phyloP scores from a whole-genome alignment of 2,797 vertebrate genomes.

The Hydrophis major region DNA sequence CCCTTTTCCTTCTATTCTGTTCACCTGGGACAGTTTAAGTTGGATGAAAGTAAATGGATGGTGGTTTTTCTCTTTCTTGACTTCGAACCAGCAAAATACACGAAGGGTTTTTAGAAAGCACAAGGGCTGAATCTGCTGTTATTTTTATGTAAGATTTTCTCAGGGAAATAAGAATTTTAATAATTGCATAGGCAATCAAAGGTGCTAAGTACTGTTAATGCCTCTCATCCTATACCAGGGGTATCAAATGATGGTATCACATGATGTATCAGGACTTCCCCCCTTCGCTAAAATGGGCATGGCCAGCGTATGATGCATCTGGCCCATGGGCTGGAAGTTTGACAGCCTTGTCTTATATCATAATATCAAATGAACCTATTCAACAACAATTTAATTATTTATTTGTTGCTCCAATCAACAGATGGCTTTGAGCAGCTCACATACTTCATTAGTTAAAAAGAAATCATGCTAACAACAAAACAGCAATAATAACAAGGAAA shows the following conservation, averaged over 20 bases:
- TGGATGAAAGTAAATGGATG: constrained; percentile 25
- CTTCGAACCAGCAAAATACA: constrained; percentile 15
- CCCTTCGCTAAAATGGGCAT: too few species aligned
- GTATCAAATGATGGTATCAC: too few species aligned
- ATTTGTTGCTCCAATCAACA: not conserved
- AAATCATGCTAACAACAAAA: not conserved
- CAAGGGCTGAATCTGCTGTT: constrained; percentile 8
- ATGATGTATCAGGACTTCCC: too few species aligned
- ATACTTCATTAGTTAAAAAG: not conserved
- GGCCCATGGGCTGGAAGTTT: too few species aligned
- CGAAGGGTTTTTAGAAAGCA: constrained; percentile 20
- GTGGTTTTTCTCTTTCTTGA: constrained; percentile 17
- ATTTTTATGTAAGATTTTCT: constrained; percentile 20
- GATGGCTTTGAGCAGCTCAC: not conserved
- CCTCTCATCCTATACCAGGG: not conserved
- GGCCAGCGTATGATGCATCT: too few species aligned
- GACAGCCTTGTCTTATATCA: too few species aligned
- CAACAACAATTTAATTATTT: not conserved
- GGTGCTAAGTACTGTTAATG: not conserved
- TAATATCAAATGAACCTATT: not conserved
- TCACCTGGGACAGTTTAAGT: constrained; percentile 28
- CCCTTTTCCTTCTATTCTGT: constrained; percentile 12
- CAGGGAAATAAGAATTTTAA: constrained; percentile 19
- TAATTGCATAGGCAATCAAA: constrained; percentile 20
- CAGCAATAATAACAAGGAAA: not conserved